A percentile compares a stretch with the other conserved stretches of the same genome.
These are phyloP conservation scores for Pachyseris speciosa DNA, from an alignment of 64 coral and sea anemone genomes.

Conservation along the genomic window DNA sequence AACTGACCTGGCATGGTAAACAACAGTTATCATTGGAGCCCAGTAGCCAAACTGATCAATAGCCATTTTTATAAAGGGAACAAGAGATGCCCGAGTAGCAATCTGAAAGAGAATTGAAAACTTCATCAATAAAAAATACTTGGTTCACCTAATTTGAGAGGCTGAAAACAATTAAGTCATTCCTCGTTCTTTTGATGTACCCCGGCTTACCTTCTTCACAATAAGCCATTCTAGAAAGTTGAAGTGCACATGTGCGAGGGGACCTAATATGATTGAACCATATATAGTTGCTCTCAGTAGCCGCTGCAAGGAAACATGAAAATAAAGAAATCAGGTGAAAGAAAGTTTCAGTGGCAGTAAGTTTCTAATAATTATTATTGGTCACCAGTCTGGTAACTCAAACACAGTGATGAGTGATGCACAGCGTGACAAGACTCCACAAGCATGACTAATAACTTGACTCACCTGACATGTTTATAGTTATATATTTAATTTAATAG, in stretches of 20 bases:
- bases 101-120: constrained; percentile 12
- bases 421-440: too few relatives aligned
- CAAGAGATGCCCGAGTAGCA: constrained; percentile 19
- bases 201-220: constrained; percentile 69
- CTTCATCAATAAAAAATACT: not conserved
- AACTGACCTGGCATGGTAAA: constrained; percentile 72
- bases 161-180: too few relatives aligned
- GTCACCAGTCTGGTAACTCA: too few relatives aligned
- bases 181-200: not conserved
- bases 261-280: constrained; percentile 30
- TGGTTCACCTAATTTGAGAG: too few relatives aligned
- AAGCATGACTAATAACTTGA: too few relatives aligned
- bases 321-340: too few relatives aligned
- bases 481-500: too few relatives aligned
- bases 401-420: too few relatives aligned
- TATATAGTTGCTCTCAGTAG: constrained; percentile 56
- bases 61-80: constrained; percentile 62
- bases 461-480: too few relatives aligned
- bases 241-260: constrained; percentile 72
- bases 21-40: constrained; percentile 49
- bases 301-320: not conserved
- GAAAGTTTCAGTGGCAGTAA: too few relatives aligned
- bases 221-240: constrained; percentile 77
- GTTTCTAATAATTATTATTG: too few relatives aligned
- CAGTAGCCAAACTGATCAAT: constrained; percentile 82